Evolutionary conservation across 35 echinoderm and acorn worm species (phyloP).

Genomic region (Stichopus chloronotus): DNA sequence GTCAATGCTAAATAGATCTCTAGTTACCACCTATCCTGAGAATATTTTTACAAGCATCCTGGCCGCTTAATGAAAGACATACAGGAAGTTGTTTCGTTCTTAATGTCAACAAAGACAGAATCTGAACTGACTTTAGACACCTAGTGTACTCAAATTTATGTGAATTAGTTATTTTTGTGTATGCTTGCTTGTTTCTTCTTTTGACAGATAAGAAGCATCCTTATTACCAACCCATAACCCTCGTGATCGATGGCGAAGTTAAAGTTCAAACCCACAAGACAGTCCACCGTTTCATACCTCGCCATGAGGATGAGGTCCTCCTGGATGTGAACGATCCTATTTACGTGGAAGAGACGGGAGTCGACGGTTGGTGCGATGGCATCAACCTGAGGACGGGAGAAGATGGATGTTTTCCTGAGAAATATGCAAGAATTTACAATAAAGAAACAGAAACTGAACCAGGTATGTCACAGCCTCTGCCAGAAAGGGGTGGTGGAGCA

Average conservation of each 20-base stretch:
- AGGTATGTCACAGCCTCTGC: conserved; percentile 42
- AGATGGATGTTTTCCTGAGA: conserved; percentile 91
- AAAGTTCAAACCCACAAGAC: conserved; percentile 90
- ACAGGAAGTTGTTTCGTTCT: too few species aligned
- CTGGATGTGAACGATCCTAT: conserved; percentile 91
- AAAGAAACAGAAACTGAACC: conserved; percentile 82
- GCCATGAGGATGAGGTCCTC: conserved; percentile 86
- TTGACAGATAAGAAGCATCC: conserved; percentile 70
- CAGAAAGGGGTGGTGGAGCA: neutral
- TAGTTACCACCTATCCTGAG: too few species aligned
- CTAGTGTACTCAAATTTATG: too few species aligned
- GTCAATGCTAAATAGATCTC: too few species aligned
- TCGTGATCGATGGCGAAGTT: conserved; percentile 89
- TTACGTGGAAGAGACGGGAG: conserved; percentile 78
- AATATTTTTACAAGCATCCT: too few species aligned
- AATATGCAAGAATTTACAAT: conserved; percentile 82
- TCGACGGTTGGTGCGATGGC: conserved; percentile 92
- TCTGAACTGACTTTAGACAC: too few species aligned
- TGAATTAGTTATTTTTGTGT: too few species aligned
- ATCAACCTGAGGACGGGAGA: conserved; percentile 90
- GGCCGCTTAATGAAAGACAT: too few species aligned
- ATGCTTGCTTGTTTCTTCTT: neutral
- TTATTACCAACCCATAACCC: conserved; percentile 84
- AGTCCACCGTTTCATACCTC: conserved; percentile 83
- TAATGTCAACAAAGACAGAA: too few species aligned